phyloP scores from a whole-genome alignment of 2,797 vertebrate genomes.

The Arvicola amphibius region DNA sequence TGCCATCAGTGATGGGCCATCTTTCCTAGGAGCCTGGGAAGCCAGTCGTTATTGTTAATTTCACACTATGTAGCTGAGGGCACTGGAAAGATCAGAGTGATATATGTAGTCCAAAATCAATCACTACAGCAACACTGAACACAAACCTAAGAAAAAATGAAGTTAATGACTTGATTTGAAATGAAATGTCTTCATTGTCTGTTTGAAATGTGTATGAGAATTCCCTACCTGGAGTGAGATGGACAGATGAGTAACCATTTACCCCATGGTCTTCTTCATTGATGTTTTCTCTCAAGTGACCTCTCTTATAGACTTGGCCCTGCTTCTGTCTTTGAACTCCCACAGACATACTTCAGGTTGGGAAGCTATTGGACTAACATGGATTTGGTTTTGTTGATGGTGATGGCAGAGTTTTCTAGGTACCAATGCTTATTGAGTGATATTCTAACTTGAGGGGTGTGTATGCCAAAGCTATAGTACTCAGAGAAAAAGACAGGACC shows the following conservation, averaged over 20 bases:
- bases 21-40: conserved; percentile 12
- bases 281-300: neutral
- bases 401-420: neutral
- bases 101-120: neutral
- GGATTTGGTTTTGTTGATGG: conserved; percentile 29
- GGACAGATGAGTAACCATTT: neutral
- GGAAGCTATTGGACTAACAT: neutral
- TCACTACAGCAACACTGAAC: neutral
- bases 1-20: conserved; percentile 32
- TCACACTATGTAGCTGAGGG: neutral
- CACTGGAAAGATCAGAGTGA: neutral
- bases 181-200: neutral
- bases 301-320: neutral
- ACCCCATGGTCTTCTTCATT: no score
- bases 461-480: neutral
- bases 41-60: conserved; percentile 33
- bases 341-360: neutral
- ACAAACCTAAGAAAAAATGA: neutral
- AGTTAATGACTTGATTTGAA: neutral
- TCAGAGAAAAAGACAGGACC: conserved; percentile 28
- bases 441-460: neutral
- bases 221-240: neutral
- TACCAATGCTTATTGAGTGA: neutral
- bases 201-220: neutral
- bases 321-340: neutral